Evolutionary conservation across 2,113 vertebrate genomes (phyloP).

Genomic region (Tyto alba): DNA sequence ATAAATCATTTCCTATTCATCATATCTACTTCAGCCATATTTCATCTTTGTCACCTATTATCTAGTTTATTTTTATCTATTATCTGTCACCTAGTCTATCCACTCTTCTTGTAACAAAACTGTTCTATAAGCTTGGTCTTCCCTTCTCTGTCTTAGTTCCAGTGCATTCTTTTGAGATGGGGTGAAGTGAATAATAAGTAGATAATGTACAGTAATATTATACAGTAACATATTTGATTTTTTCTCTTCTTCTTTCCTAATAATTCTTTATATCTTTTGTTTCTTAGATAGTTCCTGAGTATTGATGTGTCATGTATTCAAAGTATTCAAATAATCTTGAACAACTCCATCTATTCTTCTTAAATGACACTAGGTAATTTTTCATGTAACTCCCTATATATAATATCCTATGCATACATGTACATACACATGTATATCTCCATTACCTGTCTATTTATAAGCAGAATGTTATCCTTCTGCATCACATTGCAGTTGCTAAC

Average conservation of each 20-base stretch:
- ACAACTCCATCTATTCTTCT: neutral
- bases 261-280: neutral
- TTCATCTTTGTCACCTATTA: constrained; percentile 3
- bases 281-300: neutral
- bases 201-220: neutral
- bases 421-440: neutral
- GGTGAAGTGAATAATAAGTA: neutral
- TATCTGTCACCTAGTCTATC: neutral
- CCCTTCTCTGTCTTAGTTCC: neutral
- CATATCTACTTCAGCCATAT: neutral
- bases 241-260: neutral
- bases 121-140: neutral
- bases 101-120: neutral
- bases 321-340: neutral
- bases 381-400: neutral
- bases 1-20: constrained; percentile 4
- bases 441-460: neutral
- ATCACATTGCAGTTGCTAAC: neutral
- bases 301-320: neutral
- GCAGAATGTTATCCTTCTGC: neutral
- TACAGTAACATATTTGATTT: neutral
- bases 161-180: neutral
- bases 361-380: neutral
- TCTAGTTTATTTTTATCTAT: neutral
- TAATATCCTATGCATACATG: neutral